Percentiles rank a stretch among this genome's conserved stretches.
Conservation (phyloP, 2,888 invertebrate genomes). For the Epinotia ramella region DNA sequence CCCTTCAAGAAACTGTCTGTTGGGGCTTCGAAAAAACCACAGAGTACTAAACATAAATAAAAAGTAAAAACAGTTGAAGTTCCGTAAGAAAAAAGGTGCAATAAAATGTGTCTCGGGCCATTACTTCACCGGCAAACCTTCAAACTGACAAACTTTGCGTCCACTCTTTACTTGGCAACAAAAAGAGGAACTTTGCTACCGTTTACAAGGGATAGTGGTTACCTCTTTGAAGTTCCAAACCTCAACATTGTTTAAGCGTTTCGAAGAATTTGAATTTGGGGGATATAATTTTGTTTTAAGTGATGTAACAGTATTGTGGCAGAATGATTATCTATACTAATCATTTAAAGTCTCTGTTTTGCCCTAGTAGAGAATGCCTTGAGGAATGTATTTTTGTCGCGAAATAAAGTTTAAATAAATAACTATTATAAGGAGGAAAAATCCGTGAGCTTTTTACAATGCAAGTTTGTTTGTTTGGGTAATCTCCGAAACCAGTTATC, state of each 20-base stretch:
- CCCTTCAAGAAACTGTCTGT: too few relatives aligned
- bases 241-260: conserved; percentile 33
- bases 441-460: too few relatives aligned
- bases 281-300: conserved; percentile 9
- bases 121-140: conserved; percentile 9
- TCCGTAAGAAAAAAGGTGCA: neutral
- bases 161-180: conserved; percentile 38
- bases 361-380: too few relatives aligned
- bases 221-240: conserved; percentile 40
- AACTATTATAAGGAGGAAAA: too few relatives aligned
- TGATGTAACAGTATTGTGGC: neutral
- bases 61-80: neutral
- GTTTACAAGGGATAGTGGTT: conserved; percentile 40
- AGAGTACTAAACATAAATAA: neutral
- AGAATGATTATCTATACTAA: too few relatives aligned
- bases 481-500: too few relatives aligned
- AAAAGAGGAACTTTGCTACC: conserved; percentile 30
- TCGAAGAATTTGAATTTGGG: conserved; percentile 16
- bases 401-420: too few relatives aligned
- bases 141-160: conserved; percentile 32
- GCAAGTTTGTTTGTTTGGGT: too few relatives aligned
- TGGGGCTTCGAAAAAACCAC: too few relatives aligned
- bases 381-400: too few relatives aligned
- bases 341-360: too few relatives aligned
- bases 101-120: conserved; percentile 10